phyloP scores from a whole-genome alignment of 2,888 invertebrate genomes.

The Agrochola lota region DNA sequence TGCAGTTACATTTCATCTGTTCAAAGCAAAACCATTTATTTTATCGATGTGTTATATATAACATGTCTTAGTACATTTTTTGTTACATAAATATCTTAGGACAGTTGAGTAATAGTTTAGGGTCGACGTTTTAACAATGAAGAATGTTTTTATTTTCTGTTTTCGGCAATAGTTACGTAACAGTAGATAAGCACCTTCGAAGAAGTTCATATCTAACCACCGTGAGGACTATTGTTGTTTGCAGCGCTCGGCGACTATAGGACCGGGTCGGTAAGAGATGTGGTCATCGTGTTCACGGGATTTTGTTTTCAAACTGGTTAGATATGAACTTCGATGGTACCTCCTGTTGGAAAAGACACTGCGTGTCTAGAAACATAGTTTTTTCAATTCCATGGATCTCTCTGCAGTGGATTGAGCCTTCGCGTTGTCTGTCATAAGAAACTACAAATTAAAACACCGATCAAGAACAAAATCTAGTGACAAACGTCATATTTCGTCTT shows the following conservation, averaged over 20 bases:
- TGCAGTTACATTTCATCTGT: constrained; percentile 31
- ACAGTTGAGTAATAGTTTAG: constrained; percentile 14
- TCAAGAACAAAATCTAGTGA: background rate
- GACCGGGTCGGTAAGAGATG: too few relatives aligned
- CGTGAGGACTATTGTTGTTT: too few relatives aligned
- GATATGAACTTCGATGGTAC: background rate
- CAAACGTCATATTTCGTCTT: background rate
- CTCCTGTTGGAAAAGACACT: background rate
- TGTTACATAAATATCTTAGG: constrained; percentile 17
- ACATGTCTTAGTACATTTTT: background rate
- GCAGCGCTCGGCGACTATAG: too few relatives aligned
- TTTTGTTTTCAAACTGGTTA: too few relatives aligned
- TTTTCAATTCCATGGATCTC: background rate
- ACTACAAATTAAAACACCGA: background rate
- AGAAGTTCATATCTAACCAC: too few relatives aligned
- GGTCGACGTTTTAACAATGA: background rate
- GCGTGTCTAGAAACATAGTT: background rate
- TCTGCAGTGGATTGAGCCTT: background rate
- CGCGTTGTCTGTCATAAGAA: background rate
- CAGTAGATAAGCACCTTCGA: background rate
- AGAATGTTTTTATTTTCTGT: constrained; percentile 5
- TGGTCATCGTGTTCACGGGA: too few relatives aligned
- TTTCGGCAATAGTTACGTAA: constrained; percentile 3
- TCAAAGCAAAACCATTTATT: constrained; percentile 25
- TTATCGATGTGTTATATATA: background rate